A percentile compares a stretch with the other conserved stretches of the same genome.
phyloP scores from a whole-genome alignment of 2,797 vertebrate species.

The Zenarchopterus dispar region DNA sequence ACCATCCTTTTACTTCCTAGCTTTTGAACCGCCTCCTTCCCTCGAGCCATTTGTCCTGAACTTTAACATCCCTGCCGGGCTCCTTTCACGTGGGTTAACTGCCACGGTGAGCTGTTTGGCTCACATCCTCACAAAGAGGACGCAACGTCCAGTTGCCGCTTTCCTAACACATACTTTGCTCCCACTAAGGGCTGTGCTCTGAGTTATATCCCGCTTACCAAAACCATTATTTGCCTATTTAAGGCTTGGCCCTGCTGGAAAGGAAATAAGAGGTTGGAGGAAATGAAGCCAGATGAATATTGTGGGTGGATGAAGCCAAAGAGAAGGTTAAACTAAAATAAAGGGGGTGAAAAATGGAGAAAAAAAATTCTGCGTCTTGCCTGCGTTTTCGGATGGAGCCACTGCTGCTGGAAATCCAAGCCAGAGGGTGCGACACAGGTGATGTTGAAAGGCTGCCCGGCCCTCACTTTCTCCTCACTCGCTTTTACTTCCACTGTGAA shows the following conservation, averaged over 20 bases:
- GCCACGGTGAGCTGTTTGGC: constrained; percentile 25
- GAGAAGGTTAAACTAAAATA: constrained; percentile 14
- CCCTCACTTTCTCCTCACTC: constrained; percentile 85
- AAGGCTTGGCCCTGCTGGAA: constrained; percentile 46
- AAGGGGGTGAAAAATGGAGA: neutral
- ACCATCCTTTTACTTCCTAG: constrained; percentile 27
- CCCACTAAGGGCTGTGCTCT: constrained; percentile 44
- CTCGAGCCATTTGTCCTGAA: constrained; percentile 46
- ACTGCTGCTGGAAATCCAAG: constrained; percentile 85
- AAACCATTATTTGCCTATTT: constrained; percentile 67
- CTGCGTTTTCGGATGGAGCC: constrained; percentile 91
- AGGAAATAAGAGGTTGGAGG: constrained; percentile 41
- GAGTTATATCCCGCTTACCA: constrained; percentile 57
- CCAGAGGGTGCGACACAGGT: constrained; percentile 88
- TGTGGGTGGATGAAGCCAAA: constrained; percentile 11
- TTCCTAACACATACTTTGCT: constrained; percentile 53
- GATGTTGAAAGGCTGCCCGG: constrained; percentile 87
- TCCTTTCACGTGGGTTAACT: constrained; percentile 17
- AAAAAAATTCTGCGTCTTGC: constrained; percentile 68
- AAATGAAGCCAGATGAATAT: constrained; percentile 27
- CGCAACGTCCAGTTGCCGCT: constrained; percentile 40
- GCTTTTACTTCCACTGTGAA: constrained; percentile 87
- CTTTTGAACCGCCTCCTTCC: constrained; percentile 60
- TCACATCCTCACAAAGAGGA: constrained; percentile 49
- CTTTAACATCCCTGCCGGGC: constrained; percentile 32